Base-by-base conservation (phyloP, 2,888 invertebrate species). In the Ypsolopha scabrella region DNA sequence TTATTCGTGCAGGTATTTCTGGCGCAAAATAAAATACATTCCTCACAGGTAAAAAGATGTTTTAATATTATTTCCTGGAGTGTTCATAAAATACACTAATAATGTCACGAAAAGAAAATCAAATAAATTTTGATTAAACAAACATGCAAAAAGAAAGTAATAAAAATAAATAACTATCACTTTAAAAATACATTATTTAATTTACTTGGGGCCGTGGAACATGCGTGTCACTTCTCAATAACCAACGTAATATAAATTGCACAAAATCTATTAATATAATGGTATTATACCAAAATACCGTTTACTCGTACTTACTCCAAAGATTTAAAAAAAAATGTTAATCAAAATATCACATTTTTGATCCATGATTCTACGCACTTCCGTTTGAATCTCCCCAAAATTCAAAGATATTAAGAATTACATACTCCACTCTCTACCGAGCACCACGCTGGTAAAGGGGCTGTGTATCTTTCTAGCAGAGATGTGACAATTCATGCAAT, bases 311-410 rank as follows among this genome's bases (percentile, higher is more conserved):
- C 24, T 24, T 24, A 48, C 13, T 41, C 41, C 50, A 55, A 56
- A 56, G 45, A 51, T 53, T 57, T 61, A 61, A 70, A 70, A 72
- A 64, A 73, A 78, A 70, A 72, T 67, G 70, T 68, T 65, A 72
- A 75, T 70, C 61, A 79, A 77, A 79, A 80, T 82, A 83, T 83
- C 82, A 83, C 82, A 82, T 78, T 72, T 74, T 75, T 76, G 74
- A 79, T 80, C 72, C 75, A 78, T 80, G 76, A 76, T 79, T 74
- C 68, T 69, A 68, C 72, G 80, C 79, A 80, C 80, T 75, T 78
- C 75, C 77, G 70, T 68, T 62, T 57, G 55, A 64, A 57, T 61
- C 63, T 65, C 71, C 75, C 73, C 64, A 57, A 60, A 63, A 58
- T 61, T 65, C 61, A 64, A 62, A 60, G 58, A 59, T 61, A 57